Percentiles rank a stretch among this genome's conserved stretches.
Evolutionary conservation across 2,113 vertebrate species (phyloP).

Genomic region (Lophotis ruficrista): DNA sequence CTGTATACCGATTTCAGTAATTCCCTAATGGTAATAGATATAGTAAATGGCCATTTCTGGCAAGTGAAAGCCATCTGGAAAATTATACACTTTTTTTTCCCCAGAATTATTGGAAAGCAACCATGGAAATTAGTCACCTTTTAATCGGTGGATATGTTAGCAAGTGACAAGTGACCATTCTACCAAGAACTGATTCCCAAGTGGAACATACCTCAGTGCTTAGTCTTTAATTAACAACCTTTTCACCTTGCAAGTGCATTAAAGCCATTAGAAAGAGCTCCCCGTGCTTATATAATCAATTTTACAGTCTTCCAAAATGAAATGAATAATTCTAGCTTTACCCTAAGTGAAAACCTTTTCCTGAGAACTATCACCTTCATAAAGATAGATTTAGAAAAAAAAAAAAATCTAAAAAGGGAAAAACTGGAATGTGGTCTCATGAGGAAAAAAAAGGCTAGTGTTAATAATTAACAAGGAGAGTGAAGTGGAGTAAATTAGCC

Average conservation of each 20-base stretch:
- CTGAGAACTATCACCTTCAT: conserved; percentile 64
- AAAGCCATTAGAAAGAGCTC: conserved; percentile 57
- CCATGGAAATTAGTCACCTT: conserved; percentile 61
- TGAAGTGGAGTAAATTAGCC: conserved; percentile 91
- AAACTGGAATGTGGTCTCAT: conserved; percentile 81
- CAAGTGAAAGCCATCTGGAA: conserved; percentile 63
- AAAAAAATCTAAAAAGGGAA: conserved; percentile 63
- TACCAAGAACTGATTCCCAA: conserved; percentile 68
- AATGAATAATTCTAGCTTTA: conserved; percentile 64
- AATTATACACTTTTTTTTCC: conserved; percentile 19
- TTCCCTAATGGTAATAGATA: conserved; percentile 21
- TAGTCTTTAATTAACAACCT: conserved; percentile 78
- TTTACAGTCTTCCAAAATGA: conserved; percentile 57
- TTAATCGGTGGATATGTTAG: conserved; percentile 70
- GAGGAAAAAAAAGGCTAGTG: conserved; percentile 95
- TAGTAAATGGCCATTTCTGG: conserved; percentile 26
- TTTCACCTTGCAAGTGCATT: conserved; percentile 73
- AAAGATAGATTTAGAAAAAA: conserved; percentile 61
- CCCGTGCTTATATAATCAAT: conserved; percentile 62
- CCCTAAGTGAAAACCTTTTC: conserved; percentile 69
- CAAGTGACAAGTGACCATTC: conserved; percentile 78
- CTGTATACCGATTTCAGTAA: conserved; percentile 1
- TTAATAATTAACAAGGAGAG: conserved; percentile 92
- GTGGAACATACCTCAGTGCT: conserved; percentile 65
- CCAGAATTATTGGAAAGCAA: conserved; percentile 57